Conservation (phyloP, 2,113 vertebrate genomes). For the Polyodon spathula region DNA sequence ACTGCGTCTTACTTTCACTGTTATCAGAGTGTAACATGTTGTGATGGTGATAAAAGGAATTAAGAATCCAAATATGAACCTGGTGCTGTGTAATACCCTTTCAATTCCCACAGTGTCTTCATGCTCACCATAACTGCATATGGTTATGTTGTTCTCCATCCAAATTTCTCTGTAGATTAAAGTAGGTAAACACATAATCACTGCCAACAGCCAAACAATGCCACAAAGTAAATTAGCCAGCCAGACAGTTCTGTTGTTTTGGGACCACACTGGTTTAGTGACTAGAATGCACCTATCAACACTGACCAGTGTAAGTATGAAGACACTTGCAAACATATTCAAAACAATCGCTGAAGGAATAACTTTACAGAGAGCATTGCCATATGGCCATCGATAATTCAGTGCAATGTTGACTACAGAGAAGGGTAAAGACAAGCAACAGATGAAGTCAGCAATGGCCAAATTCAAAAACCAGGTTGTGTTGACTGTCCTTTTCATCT, state of each 20-base stretch:
- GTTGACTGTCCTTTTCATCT: slow-evolving; percentile 63
- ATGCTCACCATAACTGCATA: background rate
- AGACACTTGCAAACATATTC: slow-evolving; percentile 72
- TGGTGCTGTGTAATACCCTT: slow-evolving; percentile 15
- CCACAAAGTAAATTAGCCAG: slow-evolving; percentile 23
- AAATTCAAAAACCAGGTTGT: slow-evolving; percentile 67
- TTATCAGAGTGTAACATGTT: slow-evolving; percentile 49
- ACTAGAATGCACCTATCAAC: slow-evolving; percentile 63
- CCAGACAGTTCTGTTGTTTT: slow-evolving; percentile 53
- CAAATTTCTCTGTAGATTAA: slow-evolving; percentile 44
- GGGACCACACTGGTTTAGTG: slow-evolving; percentile 64
- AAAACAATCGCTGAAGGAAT: slow-evolving; percentile 53
- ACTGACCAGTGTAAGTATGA: slow-evolving; percentile 57
- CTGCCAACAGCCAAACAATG: slow-evolving; percentile 50
- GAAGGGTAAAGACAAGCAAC: slow-evolving; percentile 63
- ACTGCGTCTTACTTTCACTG: slow-evolving; percentile 18
- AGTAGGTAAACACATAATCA: slow-evolving; percentile 50
- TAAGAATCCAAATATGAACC: slow-evolving; percentile 56
- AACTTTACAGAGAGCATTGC: slow-evolving; percentile 58
- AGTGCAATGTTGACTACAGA: slow-evolving; percentile 45
- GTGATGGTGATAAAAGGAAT: slow-evolving; percentile 50
- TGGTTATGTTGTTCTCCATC: background rate
- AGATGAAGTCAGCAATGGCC: slow-evolving; percentile 59
- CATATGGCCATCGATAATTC: slow-evolving; percentile 53
- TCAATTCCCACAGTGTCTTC: background rate